Conservation (phyloP, 2,888 invertebrate genomes). For the Chironomus riparius region DNA sequence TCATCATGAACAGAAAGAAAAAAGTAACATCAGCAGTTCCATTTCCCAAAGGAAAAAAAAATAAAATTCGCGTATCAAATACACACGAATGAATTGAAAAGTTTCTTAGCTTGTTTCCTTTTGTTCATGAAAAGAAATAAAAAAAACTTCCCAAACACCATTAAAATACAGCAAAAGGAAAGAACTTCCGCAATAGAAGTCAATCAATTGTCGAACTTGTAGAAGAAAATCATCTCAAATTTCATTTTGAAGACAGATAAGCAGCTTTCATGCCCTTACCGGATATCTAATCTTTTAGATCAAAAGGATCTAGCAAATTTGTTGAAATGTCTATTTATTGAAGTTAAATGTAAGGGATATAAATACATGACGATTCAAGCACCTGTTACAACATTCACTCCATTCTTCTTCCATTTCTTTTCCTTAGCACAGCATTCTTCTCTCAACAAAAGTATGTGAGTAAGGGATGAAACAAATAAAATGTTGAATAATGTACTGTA, state of each 20-base stretch:
- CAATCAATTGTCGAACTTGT: conserved; percentile 14
- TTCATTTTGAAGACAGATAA: background rate
- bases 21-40: background rate
- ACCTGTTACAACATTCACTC: conserved; percentile 25
- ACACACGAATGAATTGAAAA: background rate
- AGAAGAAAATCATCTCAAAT: background rate
- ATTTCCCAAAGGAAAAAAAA: background rate
- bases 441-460: background rate
- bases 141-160: background rate
- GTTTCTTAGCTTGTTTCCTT: background rate
- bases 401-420: background rate
- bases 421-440: too few relatives aligned
- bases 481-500: conserved; percentile 9
- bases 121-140: background rate
- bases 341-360: background rate
- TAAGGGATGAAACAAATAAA: conserved; percentile 7
- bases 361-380: background rate
- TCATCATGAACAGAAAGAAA: background rate
- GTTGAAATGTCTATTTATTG: conserved; percentile 6
- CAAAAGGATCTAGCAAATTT: conserved; percentile 19
- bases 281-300: conserved; percentile 20
- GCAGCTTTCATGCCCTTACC: background rate
- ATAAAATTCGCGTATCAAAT: background rate
- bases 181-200: background rate
- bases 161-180: background rate